A percentile compares a stretch with the other conserved stretches of the same genome.
These are phyloP conservation scores for Spheniscus mendiculus DNA, from an alignment of 2,113 vertebrate genomes.

Conservation along the genomic window DNA sequence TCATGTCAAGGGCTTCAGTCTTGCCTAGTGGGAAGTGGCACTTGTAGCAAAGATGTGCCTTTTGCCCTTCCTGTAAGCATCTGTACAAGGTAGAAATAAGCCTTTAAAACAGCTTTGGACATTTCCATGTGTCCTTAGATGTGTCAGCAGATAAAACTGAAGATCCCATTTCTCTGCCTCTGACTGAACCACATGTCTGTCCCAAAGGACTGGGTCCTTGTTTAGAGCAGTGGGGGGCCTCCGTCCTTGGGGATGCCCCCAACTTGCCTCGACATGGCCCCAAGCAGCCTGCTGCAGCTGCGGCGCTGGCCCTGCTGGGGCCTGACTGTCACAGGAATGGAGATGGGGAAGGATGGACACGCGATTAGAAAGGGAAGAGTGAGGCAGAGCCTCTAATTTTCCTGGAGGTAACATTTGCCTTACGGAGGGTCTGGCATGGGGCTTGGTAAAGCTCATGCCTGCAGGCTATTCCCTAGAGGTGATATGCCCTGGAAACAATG, in stretches of 20 bases:
- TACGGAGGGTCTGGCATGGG: rapidly evolving
- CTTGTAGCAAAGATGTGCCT: not conserved
- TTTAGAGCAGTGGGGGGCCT: not conserved
- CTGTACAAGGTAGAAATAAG: not conserved
- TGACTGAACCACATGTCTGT: rapidly evolving
- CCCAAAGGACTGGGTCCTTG: not conserved
- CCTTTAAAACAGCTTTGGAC: not conserved
- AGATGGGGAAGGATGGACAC: not conserved
- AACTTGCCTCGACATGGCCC: rapidly evolving
- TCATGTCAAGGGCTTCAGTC: not conserved
- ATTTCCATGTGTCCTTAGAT: not conserved
- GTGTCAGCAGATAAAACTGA: not conserved
- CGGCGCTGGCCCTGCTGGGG: not conserved
- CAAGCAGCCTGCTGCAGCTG: not conserved
- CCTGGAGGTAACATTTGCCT: not conserved
- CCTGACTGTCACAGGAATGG: rapidly evolving
- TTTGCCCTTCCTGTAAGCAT: not conserved
- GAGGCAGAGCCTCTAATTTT: not conserved
- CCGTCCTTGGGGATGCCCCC: not conserved
- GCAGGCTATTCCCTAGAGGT: not conserved
- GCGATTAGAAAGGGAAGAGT: not conserved
- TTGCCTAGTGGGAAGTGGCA: rapidly evolving
- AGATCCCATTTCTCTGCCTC: not conserved
- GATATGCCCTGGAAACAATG: rapidly evolving
- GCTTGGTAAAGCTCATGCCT: not conserved